Percentiles rank a stretch among this genome's conserved stretches.
These are phyloP conservation scores for Seira musarum DNA, from an alignment of 2,888 invertebrate species.

Conservation along the genomic window DNA sequence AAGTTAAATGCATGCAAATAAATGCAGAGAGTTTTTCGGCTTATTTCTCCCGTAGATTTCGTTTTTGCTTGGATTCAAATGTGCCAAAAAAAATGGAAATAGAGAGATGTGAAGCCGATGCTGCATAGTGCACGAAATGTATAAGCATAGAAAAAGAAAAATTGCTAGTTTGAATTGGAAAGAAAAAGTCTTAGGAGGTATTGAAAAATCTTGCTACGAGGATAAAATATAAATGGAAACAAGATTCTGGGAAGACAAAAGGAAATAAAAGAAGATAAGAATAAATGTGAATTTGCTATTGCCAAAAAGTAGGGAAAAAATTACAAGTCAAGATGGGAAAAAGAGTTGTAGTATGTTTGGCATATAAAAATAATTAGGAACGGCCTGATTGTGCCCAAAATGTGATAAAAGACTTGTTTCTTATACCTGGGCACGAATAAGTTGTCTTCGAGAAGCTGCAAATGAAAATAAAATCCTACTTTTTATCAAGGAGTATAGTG, in stretches of 20 bases:
- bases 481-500: too few species aligned
- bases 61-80: conserved; percentile 38
- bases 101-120: conserved; percentile 23
- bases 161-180: not conserved
- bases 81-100: too few species aligned
- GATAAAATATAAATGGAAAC: not conserved
- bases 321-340: too few species aligned
- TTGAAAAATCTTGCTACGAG: conserved; percentile 27
- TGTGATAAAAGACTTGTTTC: too few species aligned
- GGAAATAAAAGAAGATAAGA: not conserved
- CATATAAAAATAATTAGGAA: not conserved
- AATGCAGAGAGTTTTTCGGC: conserved; percentile 28
- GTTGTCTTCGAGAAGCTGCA: not conserved
- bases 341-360: too few species aligned
- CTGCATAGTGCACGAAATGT: too few species aligned
- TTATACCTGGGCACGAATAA: not conserved
- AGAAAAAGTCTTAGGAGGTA: not conserved
- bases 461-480: too few species aligned
- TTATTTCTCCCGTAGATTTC: conserved; percentile 23
- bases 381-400: not conserved
- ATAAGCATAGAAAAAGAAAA: too few species aligned
- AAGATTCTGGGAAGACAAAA: not conserved
- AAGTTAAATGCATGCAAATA: not conserved
- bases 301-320: not conserved
- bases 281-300: not conserved